Evolutionary conservation across 2,888 invertebrate species (phyloP), one percentile per base, ranked within the genome.

Genomic region (Euspilapteryx auroguttella): DNA sequence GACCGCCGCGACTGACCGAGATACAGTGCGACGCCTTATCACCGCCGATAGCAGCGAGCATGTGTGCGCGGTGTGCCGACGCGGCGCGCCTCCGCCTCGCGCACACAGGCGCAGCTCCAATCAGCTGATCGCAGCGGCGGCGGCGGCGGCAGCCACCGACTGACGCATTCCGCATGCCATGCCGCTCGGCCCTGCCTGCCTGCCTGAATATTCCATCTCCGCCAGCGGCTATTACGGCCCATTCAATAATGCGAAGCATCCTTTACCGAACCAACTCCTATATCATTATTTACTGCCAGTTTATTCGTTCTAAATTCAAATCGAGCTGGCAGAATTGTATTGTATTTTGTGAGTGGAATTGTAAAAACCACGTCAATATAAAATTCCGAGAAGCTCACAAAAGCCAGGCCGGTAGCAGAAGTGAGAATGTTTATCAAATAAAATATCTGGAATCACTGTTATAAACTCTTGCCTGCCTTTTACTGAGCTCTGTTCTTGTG

Each of bases 91-190:
- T 31, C 28, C 20, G 22, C 36, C 30, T 31, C 33, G 31, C 35
- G 37, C 39, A 37, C 42, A 38, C 48, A 32, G 37, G 21, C 39
- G 38, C 42, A 38, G 42, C 46, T 47, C 61, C 64, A 59, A 63
- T 66, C 69, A 69, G 71, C 71, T 69, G 71, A 66, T 65, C 62
- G 55, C 54, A 54, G 49, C 12, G 14, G 10, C 21, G 54, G 53
- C 56, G 58, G 58, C 57, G 55, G 12, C 26, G 15, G 17, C 7
- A 11, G 14, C n/a, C n/a, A 14, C 14, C 22, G 22, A 17, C n/a
- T n/a, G n/a, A n/a, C n/a, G n/a, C n/a, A n/a, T n/a, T n/a, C 27
- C 41, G 45, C 39, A 28, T 27, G 29, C 12, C 29, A 27, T 32
- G 27, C 28, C 32, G 30, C 31, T 36, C 33, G 14, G 25, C 25